Evolutionary conservation across 2,888 invertebrate genomes (phyloP), one percentile per base, ranked within the genome.

Genomic region (Lamellibrachia satsuma): DNA sequence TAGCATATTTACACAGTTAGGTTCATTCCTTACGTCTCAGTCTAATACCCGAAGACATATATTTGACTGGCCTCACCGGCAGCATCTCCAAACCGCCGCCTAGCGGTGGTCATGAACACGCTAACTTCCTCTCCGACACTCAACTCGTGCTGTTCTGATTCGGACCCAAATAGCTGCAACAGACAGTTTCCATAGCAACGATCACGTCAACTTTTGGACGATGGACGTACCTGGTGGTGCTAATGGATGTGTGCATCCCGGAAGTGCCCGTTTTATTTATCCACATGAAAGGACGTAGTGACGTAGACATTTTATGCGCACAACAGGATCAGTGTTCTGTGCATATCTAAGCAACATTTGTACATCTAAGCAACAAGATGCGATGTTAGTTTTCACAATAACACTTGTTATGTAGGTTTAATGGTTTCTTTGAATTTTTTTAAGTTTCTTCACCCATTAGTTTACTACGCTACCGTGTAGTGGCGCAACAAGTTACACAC

Each of bases 21-120:
- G 39, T 39, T 39, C 39, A 39, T 39, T 39, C 39, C 39, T 39
- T 39, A 39, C 39, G 39, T 39, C 39, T 39, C 39, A 39, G 39
- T 39, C 39, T 39, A 39, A 39, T 39, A 39, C 39, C 39, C 39
- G 39, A 39, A 39, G 39, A 39, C 39, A 39, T 39, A 39, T 22
- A n/a, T 22, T n/a, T 22, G 7, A 90, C 7, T 1, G 22, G 52
- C 15, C 94, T 92, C 93, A 96, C 96, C 96, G 91, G 96, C 96
- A 7, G 96, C 96, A 9, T 96, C 96, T 55, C 96, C 96, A 11
- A 96, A 95, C n/a, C 96, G 93, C 90, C 94, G 93, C 92, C 95
- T 93, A 92, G 95, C 95, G 52, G 96, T 94, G 22, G 96, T 95
- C 90, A 95, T 95, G 93, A 96, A 96, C 52, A 96, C 95, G 92